A percentile compares a stretch with the other conserved stretches of the same genome.
phyloP scores from a whole-genome alignment of 2,113 vertebrate genomes.

The Nipponia nippon region DNA sequence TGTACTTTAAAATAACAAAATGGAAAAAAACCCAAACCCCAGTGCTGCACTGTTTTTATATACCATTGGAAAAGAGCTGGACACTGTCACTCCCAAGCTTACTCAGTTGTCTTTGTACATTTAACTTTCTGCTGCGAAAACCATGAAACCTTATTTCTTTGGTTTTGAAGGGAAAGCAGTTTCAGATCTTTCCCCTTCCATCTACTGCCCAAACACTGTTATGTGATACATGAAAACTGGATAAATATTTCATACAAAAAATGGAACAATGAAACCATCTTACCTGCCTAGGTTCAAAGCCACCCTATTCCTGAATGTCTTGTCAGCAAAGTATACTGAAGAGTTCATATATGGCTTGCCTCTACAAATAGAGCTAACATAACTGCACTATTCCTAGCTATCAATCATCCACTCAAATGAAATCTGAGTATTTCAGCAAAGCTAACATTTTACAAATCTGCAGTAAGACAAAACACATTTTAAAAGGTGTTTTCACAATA shows the following conservation, averaged over 20 bases:
- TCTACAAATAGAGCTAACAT: neutral
- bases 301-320: neutral
- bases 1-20: neutral
- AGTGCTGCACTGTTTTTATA: neutral
- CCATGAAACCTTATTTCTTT: neutral
- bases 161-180: neutral
- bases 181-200: neutral
- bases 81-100: neutral
- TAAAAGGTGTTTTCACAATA: neutral
- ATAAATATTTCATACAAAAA: neutral
- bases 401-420: neutral
- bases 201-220: neutral
- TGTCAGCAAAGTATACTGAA: neutral
- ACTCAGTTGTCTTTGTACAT: neutral
- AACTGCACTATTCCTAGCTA: neutral
- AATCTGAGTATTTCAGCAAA: neutral
- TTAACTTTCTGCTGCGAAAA: neutral
- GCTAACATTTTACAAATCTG: neutral
- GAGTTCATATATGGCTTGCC: neutral
- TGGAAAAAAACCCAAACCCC: rapidly evolving
- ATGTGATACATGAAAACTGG: neutral
- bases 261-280: neutral
- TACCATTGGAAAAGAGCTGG: neutral
- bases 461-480: neutral
- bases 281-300: neutral